phyloP scores from a whole-genome alignment of 2,113 vertebrate species.

The Phoxinus phoxinus region DNA sequence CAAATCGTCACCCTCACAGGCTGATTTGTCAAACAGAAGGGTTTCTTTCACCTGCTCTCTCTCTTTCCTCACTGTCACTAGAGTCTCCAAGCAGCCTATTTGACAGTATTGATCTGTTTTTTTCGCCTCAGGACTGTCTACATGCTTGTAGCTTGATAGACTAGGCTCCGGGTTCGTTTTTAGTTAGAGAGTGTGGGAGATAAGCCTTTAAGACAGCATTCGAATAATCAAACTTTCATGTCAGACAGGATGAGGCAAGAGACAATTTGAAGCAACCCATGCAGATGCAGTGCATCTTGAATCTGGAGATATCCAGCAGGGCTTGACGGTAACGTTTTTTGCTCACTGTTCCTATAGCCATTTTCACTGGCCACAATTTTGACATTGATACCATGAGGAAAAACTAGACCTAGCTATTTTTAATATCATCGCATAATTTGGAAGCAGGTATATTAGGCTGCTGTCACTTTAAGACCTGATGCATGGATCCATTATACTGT shows the following conservation, averaged over 20 bases:
- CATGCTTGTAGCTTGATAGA: conserved; percentile 22
- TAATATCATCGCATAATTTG: too few relatives aligned
- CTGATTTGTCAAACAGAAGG: conserved; percentile 33
- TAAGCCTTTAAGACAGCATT: not conserved
- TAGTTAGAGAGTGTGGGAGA: not conserved
- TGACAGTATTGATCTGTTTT: conserved; percentile 45
- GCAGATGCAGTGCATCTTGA: not conserved
- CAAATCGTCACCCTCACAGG: conserved; percentile 15
- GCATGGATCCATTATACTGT: too few relatives aligned
- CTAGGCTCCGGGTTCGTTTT: not conserved
- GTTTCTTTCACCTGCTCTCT: conserved; percentile 10
- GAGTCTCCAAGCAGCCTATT: conserved; percentile 17
- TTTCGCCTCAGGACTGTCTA: conserved; percentile 37
- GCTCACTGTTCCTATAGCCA: too few relatives aligned
- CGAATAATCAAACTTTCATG: conserved; percentile 8
- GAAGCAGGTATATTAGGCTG: too few relatives aligned
- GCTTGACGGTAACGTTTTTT: too few relatives aligned
- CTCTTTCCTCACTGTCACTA: conserved; percentile 29
- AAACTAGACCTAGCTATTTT: too few relatives aligned
- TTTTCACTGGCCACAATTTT: too few relatives aligned
- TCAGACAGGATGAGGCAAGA: not conserved
- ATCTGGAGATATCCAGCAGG: not conserved
- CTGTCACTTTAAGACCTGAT: too few relatives aligned
- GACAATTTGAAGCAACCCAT: not conserved
- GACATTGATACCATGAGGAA: too few relatives aligned